A percentile compares a stretch with the other conserved stretches of the same genome.
These are phyloP conservation scores for Eurois occulta DNA, from an alignment of 2,888 invertebrate genomes.

Conservation along the genomic window DNA sequence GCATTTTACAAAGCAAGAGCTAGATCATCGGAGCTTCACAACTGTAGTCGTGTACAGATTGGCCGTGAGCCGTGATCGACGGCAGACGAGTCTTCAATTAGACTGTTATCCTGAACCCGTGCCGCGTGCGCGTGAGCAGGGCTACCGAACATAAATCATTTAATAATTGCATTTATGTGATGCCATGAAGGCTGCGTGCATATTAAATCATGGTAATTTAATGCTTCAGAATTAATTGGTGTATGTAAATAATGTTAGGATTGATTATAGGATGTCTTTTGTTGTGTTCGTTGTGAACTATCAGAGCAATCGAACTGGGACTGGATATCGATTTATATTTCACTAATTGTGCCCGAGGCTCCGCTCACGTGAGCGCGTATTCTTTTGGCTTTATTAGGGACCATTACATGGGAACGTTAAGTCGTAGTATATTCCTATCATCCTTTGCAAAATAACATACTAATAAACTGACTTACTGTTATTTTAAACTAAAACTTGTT, in stretches of 20 bases:
- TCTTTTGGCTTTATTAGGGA: too few species aligned
- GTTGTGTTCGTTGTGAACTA: conserved; percentile 12
- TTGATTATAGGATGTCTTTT: conserved; percentile 22
- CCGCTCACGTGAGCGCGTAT: too few species aligned
- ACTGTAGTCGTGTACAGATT: conserved; percentile 75
- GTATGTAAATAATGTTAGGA: conserved; percentile 29
- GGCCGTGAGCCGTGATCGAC: conserved; percentile 79
- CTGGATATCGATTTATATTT: not conserved
- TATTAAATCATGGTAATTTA: conserved; percentile 54
- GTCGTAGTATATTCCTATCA: too few species aligned
- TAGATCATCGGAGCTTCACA: conserved; percentile 68
- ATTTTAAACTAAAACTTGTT: too few species aligned
- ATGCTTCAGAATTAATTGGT: conserved; percentile 29
- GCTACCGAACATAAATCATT: conserved; percentile 66
- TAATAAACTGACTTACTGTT: too few species aligned
- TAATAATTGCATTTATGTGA: conserved; percentile 63
- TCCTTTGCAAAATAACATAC: too few species aligned
- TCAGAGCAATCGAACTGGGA: not conserved
- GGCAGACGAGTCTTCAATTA: conserved; percentile 80
- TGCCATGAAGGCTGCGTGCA: conserved; percentile 55
- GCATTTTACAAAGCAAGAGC: conserved; percentile 71
- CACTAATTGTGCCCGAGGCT: too few species aligned
- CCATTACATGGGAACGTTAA: too few species aligned
- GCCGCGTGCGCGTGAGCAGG: conserved; percentile 57
- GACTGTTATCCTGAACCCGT: conserved; percentile 65